Percentiles rank a stretch among this genome's conserved stretches.
phyloP scores from a whole-genome alignment of 2,113 vertebrate species.

The Gambusia holbrooki region DNA sequence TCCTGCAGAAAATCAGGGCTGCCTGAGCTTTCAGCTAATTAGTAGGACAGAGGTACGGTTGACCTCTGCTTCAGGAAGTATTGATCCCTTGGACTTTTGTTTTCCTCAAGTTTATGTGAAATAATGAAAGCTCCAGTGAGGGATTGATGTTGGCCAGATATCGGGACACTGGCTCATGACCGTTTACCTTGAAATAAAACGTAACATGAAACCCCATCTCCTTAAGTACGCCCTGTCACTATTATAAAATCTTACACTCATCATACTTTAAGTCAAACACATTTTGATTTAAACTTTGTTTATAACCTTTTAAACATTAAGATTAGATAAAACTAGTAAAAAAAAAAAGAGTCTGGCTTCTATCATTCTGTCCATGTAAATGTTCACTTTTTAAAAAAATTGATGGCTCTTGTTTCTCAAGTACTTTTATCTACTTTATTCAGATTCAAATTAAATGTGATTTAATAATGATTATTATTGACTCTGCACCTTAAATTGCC shows the following conservation, averaged over 20 bases:
- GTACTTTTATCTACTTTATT: no score
- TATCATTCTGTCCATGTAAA: no score
- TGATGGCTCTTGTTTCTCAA: no score
- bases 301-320: not conserved
- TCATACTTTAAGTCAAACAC: not conserved
- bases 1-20: slow-evolving; percentile 35
- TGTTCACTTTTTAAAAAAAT: no score
- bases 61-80: slow-evolving; percentile 52
- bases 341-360: no score
- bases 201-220: not conserved
- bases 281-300: not conserved
- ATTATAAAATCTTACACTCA: not conserved
- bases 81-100: slow-evolving; percentile 50
- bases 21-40: slow-evolving; percentile 27
- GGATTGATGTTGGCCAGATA: not conserved
- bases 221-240: not conserved
- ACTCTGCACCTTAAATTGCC: no score
- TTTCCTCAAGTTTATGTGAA: slow-evolving; percentile 43
- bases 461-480: no score
- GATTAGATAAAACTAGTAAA: no score
- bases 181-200: not conserved
- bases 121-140: slow-evolving; percentile 26
- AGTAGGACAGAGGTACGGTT: not conserved
- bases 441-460: no score
- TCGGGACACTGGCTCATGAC: not conserved